Base-by-base conservation (phyloP, 2,888 invertebrate species). In the Fragum whitleyi region DNA sequence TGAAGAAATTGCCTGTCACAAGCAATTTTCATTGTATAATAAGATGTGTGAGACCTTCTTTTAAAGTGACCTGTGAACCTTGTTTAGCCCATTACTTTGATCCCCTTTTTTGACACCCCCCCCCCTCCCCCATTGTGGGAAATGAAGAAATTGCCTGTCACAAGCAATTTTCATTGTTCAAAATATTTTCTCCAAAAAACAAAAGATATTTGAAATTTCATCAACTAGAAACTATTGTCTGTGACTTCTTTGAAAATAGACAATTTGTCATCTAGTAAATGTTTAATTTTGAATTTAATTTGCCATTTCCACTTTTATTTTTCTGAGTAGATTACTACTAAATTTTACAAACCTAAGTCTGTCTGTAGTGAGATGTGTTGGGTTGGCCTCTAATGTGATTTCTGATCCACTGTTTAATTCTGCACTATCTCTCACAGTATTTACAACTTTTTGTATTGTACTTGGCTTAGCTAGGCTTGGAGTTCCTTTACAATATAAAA, bases 301-400 rank as follows among this genome's bases (percentile, higher is more conserved):
- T n/a, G n/a, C n/a, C n/a, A n/a, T n/a, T n/a, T n/a, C n/a, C n/a
- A n/a, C n/a, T n/a, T n/a, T n/a, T n/a, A n/a, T n/a, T n/a, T n/a
- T n/a, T n/a, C n/a, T n/a, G n/a, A n/a, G n/a, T n/a, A n/a, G n/a
- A n/a, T n/a, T n/a, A n/a, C n/a, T n/a, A n/a, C n/a, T 6, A 36
- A 9, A 9, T 9, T 36, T 36, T 36, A 36, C 32, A 61, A 61
- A 91, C 92, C 73, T 86, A 14, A 92, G 76, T 80, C 87, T 91
- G 1, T 65, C 65, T 2, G 86, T 82, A 72, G 90, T 91, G 53
- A 90, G 70, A 36, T 83, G 74, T 11, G 91, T 92, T 19, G 93
- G 93, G 70, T 93, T 93, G n/a, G 89, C 91, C 74, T 93, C 93
- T 62, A 93, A 77, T 9, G 91, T 91, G 32, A 93, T 80, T 80